Evolutionary conservation across 1,140 invertebrate species (phyloP).

Genomic region (Camponotus floridanus): DNA sequence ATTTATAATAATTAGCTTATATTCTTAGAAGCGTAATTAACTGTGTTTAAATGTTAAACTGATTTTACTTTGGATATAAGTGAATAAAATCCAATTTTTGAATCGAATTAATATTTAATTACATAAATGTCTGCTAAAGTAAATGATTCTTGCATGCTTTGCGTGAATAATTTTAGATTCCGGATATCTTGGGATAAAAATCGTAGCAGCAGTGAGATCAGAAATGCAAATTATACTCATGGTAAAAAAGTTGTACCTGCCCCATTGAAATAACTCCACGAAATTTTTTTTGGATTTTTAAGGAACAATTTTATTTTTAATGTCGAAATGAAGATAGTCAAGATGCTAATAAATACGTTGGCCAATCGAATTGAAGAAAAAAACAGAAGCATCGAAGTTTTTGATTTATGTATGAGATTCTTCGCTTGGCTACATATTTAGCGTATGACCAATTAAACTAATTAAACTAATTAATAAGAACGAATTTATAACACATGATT

Average conservation of each 20-base stretch:
- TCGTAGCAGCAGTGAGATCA: background rate
- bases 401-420: background rate
- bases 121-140: background rate
- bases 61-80: background rate
- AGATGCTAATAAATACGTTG: background rate
- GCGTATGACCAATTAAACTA: conserved; percentile 8
- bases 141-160: background rate
- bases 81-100: background rate
- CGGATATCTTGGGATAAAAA: conserved; percentile 8
- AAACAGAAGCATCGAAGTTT: background rate
- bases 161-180: background rate
- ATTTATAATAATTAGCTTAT: background rate
- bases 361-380: background rate
- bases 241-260: background rate
- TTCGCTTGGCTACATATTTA: background rate
- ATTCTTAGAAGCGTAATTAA: background rate
- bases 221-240: conserved; percentile 10
- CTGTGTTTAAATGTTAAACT: conserved; percentile 2
- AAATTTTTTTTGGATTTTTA: background rate
- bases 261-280: background rate
- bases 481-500: background rate
- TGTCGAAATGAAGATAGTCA: background rate
- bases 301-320: background rate
- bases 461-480: conserved; percentile 14
- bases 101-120: background rate